Conservation (phyloP, 23 tunicate genomes). For the Halocynthia roretzi region DNA sequence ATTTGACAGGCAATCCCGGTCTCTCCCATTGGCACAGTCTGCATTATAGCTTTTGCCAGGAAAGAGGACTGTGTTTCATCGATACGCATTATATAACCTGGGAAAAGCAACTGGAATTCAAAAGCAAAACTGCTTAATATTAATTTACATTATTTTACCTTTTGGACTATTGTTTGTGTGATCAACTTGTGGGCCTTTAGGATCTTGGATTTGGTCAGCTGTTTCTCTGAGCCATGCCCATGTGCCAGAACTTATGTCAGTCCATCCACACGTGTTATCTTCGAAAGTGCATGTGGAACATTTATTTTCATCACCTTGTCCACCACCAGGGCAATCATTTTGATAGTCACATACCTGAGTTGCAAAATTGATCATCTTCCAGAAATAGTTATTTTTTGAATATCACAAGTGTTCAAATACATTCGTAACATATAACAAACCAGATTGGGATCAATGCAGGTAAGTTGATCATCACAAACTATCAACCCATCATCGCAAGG, state of each 20-base stretch:
- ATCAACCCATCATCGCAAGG: conserved; percentile 43
- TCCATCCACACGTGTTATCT: conserved; percentile 80
- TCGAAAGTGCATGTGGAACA: conserved; percentile 85
- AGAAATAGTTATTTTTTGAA: neutral
- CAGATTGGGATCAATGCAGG: conserved; percentile 47
- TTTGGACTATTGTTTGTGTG: conserved; percentile 40
- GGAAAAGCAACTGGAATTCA: neutral
- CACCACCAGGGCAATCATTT: conserved; percentile 53
- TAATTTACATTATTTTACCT: conserved; percentile 26
- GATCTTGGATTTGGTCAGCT: conserved; percentile 37
- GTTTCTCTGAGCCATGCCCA: conserved; percentile 84
- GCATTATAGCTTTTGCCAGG: conserved; percentile 70
- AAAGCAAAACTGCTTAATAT: neutral
- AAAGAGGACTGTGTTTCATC: conserved; percentile 68
- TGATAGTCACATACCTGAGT: conserved; percentile 65
- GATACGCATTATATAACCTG: conserved; percentile 81
- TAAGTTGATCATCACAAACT: conserved; percentile 41
- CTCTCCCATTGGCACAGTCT: conserved; percentile 69
- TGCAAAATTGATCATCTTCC: neutral
- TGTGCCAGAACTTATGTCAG: conserved; percentile 66
- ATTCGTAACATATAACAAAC: conserved; percentile 14
- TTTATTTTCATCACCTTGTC: conserved; percentile 53
- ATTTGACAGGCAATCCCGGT: conserved; percentile 75
- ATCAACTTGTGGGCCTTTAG: conserved; percentile 62
- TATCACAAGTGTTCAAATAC: neutral